phyloP scores from a whole-genome alignment of 92 coral and sea anemone genomes.

The Actinernus sp. region DNA sequence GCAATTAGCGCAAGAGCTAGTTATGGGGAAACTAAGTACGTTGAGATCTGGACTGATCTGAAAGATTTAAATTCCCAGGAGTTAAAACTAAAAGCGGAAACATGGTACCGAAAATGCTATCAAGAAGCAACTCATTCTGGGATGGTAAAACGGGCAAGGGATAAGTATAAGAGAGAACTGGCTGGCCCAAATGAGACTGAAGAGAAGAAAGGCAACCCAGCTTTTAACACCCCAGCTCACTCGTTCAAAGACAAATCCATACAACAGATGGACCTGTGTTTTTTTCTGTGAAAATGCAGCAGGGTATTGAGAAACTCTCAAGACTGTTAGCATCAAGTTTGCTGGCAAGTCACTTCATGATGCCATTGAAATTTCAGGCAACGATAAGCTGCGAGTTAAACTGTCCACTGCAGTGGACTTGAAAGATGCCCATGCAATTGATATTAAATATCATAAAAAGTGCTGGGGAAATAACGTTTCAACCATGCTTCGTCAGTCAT shows the following conservation, averaged over 20 bases:
- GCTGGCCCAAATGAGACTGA: too few species aligned
- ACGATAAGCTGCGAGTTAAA: too few species aligned
- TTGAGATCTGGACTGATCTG: conserved; percentile 21
- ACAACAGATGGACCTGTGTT: conserved; percentile 16
- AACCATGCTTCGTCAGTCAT: conserved; percentile 12
- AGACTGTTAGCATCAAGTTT: not conserved
- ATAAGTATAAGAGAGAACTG: conserved; percentile 24
- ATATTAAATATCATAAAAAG: too few species aligned
- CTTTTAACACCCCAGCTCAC: conserved; percentile 6
- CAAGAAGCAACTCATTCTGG: too few species aligned
- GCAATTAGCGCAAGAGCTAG: conserved; percentile 39
- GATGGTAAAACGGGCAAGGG: conserved; percentile 22
- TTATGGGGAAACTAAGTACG: conserved; percentile 40
- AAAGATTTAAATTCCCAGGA: too few species aligned
- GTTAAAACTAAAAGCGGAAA: conserved; percentile 25
- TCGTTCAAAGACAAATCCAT: conserved; percentile 8
- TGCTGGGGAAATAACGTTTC: conserved; percentile 17
- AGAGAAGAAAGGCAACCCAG: conserved; percentile 12
- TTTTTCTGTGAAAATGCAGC: conserved; percentile 18
- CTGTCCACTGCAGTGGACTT: too few species aligned
- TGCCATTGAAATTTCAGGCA: too few species aligned
- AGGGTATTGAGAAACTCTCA: conserved; percentile 20
- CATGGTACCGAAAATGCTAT: conserved; percentile 53
- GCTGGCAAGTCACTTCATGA: too few species aligned
- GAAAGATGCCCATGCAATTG: conserved; percentile 27